These are phyloP conservation scores for Amiota mariae DNA, from an alignment of 2,888 invertebrate genomes.

Conservation along the genomic window DNA sequence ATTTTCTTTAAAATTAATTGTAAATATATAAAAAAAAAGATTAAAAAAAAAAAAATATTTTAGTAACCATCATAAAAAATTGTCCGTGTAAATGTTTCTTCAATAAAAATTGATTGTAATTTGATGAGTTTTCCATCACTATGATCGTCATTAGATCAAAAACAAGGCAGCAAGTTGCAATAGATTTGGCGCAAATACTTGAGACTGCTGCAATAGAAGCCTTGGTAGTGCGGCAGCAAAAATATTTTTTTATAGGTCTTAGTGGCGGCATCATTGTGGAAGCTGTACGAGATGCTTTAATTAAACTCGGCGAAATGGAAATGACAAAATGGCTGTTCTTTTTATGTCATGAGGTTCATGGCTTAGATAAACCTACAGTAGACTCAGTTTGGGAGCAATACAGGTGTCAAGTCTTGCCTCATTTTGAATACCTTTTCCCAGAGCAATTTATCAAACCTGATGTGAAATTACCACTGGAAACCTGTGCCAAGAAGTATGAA, in stretches of 20 bases:
- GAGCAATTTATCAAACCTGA: conserved; percentile 1
- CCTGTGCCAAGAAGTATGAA: neutral
- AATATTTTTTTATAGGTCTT: neutral
- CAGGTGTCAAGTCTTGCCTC: neutral
- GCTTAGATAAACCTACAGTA: neutral
- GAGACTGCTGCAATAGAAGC: neutral
- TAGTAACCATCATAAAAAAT: too few relatives aligned
- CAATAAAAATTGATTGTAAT: too few relatives aligned
- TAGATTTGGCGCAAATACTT: neutral
- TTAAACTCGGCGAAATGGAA: neutral
- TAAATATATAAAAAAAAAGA: too few relatives aligned
- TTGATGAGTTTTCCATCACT: neutral
- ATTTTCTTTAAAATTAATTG: too few relatives aligned
- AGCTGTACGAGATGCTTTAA: neutral
- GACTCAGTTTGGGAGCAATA: neutral
- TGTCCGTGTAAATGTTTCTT: too few relatives aligned
- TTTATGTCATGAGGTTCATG: conserved; percentile 5
- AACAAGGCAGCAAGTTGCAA: neutral
- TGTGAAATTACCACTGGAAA: neutral
- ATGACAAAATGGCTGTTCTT: neutral
- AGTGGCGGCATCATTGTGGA: conserved; percentile 9
- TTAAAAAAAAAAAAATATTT: too few relatives aligned
- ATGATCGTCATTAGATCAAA: neutral
- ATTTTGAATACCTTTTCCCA: neutral
- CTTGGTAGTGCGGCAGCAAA: neutral